These are phyloP conservation scores for Drosophila tristis DNA, from an alignment of 1,140 invertebrate genomes.

Conservation along the genomic window DNA sequence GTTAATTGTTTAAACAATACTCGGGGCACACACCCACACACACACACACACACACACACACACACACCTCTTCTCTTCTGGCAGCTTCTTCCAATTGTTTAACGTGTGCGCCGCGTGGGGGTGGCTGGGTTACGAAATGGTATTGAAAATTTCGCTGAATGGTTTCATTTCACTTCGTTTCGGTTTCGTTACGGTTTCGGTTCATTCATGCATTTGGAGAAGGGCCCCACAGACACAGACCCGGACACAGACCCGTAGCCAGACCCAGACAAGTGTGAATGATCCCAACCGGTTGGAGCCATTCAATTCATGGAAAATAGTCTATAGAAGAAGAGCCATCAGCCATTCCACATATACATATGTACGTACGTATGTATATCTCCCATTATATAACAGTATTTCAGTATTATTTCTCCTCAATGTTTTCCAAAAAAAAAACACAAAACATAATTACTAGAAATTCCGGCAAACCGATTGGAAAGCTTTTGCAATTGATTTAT, in stretches of 20 bases:
- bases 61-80: conserved; percentile 20
- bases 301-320: conserved; percentile 64
- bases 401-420: conserved; percentile 24
- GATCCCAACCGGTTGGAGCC: conserved; percentile 25
- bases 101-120: conserved; percentile 18
- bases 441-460: conserved; percentile 53
- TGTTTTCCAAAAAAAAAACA: conserved; percentile 35
- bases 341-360: too few species aligned
- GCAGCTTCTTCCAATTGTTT: conserved; percentile 29
- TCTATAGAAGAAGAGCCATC: conserved; percentile 30
- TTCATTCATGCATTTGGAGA: conserved; percentile 62
- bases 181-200: neutral
- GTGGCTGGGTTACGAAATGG: conserved; percentile 54
- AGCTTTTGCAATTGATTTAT: conserved; percentile 76
- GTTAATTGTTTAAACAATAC: conserved; percentile 80
- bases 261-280: conserved; percentile 30
- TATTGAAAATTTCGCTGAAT: conserved; percentile 58
- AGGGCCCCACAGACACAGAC: neutral
- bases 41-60: neutral
- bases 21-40: conserved; percentile 2
- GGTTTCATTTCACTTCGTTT: conserved; percentile 15
- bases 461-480: conserved; percentile 66
- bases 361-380: too few species aligned
- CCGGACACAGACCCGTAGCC: too few species aligned
- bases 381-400: conserved; percentile 44